Percentiles rank a stretch among this genome's conserved stretches.
These are phyloP conservation scores for Anguilla obscura DNA, from an alignment of 2,797 vertebrate species.

Conservation along the genomic window DNA sequence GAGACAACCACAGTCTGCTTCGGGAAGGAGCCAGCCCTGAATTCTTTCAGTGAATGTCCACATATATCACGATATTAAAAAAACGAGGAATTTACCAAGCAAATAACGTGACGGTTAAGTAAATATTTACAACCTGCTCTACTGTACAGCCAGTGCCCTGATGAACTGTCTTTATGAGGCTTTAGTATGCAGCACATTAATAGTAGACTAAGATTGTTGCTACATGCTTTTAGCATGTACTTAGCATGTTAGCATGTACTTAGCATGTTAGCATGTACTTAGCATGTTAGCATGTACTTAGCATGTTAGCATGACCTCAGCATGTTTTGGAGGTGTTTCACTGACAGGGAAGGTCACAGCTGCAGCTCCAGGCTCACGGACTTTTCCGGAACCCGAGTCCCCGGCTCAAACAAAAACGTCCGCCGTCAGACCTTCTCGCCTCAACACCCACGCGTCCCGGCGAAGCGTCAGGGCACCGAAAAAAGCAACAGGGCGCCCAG, in stretches of 20 bases:
- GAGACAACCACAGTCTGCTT: not conserved
- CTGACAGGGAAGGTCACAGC: not conserved
- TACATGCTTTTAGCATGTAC: too few species aligned
- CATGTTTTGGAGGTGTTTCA: not conserved
- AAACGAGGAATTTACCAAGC: too few species aligned
- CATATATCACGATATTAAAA: not conserved
- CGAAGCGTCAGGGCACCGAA: not conserved
- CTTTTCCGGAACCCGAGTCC: not conserved
- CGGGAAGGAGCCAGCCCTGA: not conserved
- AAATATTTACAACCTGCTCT: not conserved
- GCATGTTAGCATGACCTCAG: not conserved
- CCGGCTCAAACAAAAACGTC: not conserved
- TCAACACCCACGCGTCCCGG: not conserved
- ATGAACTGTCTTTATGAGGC: not conserved
- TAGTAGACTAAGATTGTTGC: too few species aligned
- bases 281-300: not conserved
- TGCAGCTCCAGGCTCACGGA: not conserved
- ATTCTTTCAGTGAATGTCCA: not conserved
- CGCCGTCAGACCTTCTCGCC: not conserved
- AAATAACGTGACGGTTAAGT: not conserved
- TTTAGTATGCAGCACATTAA: too few species aligned
- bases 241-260: too few species aligned
- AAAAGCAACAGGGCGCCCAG: not conserved
- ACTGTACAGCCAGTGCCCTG: not conserved
- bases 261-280: not conserved